Evolutionary conservation across 1,140 invertebrate species (phyloP).

Genomic region (Tyrophagus putrescentiae): DNA sequence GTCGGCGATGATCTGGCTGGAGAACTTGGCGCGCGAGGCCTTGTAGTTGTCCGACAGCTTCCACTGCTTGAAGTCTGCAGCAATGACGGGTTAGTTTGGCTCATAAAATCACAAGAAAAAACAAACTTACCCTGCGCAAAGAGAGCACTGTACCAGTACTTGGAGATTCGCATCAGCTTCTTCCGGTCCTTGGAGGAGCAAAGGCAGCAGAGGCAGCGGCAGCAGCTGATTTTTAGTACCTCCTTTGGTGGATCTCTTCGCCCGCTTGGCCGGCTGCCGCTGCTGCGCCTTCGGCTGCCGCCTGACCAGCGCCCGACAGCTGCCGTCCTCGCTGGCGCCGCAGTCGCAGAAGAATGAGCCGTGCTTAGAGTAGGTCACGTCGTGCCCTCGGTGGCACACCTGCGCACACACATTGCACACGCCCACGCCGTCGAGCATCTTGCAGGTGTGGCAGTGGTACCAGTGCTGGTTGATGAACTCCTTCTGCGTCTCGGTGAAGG

Average conservation of each 20-base stretch:
- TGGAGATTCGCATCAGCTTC: background rate
- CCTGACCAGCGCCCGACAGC: slow-evolving; percentile 38
- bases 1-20: slow-evolving; percentile 1
- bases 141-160: slow-evolving; percentile 4
- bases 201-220: no score
- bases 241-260: background rate
- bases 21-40: background rate
- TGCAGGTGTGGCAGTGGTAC: slow-evolving; percentile 95
- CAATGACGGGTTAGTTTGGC: background rate
- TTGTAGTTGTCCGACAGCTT: slow-evolving; percentile 15
- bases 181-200: background rate
- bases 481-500: slow-evolving; percentile 88
- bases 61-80: slow-evolving; percentile 1
- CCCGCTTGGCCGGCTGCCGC: background rate
- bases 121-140: background rate
- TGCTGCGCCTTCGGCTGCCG: background rate
- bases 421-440: slow-evolving; percentile 93
- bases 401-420: slow-evolving; percentile 92
- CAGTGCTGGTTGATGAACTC: slow-evolving; percentile 93
- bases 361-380: slow-evolving; percentile 92
- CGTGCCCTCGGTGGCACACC: slow-evolving; percentile 89
- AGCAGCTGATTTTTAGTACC: background rate
- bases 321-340: slow-evolving; percentile 80
- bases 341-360: slow-evolving; percentile 99
- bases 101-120: background rate